A percentile compares a stretch with the other conserved stretches of the same genome.
Evolutionary conservation across 2,113 vertebrate genomes (phyloP).

Genomic region (Neotragus moschatus): DNA sequence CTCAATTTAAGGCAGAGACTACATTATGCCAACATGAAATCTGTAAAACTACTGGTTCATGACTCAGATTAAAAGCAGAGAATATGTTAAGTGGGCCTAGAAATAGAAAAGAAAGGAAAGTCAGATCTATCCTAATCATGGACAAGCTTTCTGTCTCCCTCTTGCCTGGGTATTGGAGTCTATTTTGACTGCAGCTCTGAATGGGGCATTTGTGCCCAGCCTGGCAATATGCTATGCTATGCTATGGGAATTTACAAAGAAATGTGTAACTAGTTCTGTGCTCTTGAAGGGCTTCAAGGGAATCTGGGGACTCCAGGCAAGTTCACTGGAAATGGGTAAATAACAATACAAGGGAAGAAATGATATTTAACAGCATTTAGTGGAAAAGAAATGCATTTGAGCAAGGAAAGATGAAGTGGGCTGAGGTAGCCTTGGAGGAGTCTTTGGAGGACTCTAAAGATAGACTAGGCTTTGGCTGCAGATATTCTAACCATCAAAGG

Average conservation of each 20-base stretch:
- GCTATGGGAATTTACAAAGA: not conserved
- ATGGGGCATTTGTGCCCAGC: not conserved
- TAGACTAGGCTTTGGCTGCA: not conserved
- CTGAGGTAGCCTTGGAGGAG: not conserved
- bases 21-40: not conserved
- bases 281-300: not conserved
- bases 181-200: not conserved
- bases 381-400: not conserved
- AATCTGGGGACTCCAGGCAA: not conserved
- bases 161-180: not conserved
- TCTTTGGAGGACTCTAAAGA: not conserved
- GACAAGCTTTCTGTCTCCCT: not conserved
- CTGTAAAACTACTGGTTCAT: not conserved
- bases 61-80: not conserved
- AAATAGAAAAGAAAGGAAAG: not conserved
- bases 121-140: not conserved
- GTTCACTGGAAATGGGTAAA: not conserved
- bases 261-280: not conserved
- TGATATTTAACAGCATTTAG: not conserved
- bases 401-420: not conserved
- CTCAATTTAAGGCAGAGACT: not conserved
- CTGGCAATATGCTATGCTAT: not conserved
- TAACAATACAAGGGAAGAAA: not conserved
- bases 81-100: not conserved
- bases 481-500: not conserved